phyloP scores from a whole-genome alignment of 2,797 vertebrate genomes.

The Hypotaenidia okinawae region DNA sequence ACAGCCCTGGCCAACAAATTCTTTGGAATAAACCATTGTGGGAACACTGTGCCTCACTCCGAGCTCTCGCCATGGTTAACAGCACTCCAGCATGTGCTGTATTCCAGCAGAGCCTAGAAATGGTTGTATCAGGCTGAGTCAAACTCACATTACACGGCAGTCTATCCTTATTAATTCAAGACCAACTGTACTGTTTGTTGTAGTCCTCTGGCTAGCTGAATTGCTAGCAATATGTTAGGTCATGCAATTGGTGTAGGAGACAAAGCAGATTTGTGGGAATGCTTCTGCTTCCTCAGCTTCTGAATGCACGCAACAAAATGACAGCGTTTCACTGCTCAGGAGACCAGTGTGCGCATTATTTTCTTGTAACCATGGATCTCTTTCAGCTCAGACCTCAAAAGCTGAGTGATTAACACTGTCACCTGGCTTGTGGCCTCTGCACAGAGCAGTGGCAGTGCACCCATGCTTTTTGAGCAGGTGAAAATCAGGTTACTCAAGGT shows the following conservation, averaged over 20 bases:
- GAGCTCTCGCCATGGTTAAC: neutral
- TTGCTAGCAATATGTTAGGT: neutral
- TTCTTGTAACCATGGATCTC: neutral
- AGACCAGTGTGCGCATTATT: neutral
- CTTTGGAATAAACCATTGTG: neutral
- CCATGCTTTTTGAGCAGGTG: neutral
- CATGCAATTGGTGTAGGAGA: neutral
- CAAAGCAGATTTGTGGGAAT: neutral
- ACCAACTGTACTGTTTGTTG: neutral
- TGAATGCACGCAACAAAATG: neutral
- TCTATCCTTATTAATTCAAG: neutral
- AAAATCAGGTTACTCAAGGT: neutral
- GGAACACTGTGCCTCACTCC: neutral
- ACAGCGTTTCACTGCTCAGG: constrained; percentile 9
- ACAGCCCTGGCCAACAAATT: neutral
- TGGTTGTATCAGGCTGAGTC: neutral
- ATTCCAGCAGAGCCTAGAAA: neutral
- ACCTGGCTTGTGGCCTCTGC: neutral
- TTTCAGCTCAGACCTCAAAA: neutral
- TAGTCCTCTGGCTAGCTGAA: neutral
- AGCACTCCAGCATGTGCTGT: neutral
- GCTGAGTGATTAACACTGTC: neutral
- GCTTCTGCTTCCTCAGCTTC: neutral
- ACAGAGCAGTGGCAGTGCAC: neutral
- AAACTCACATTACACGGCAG: neutral